Evolutionary conservation across 2,888 invertebrate genomes (phyloP).

Genomic region (Fragum sueziense): DNA sequence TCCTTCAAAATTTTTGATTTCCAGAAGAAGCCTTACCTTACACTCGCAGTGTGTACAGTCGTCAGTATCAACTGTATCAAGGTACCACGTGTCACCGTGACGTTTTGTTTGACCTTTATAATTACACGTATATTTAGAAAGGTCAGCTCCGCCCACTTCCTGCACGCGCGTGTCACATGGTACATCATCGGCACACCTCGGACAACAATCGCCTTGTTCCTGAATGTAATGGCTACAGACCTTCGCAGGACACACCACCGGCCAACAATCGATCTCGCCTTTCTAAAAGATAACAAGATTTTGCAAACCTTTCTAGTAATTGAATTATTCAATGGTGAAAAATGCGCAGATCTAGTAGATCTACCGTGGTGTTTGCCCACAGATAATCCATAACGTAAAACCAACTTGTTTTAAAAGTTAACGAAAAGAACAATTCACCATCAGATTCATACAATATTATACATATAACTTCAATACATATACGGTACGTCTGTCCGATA

Average conservation of each 20-base stretch:
- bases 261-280: constrained; percentile 95
- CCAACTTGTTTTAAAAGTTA: no score
- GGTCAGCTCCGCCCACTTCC: constrained; percentile 68
- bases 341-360: no score
- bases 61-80: constrained; percentile 68
- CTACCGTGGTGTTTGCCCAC: no score
- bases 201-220: constrained; percentile 88
- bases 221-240: constrained; percentile 87
- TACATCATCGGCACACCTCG: constrained; percentile 86
- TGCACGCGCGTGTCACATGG: constrained; percentile 66
- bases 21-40: constrained; percentile 64
- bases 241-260: constrained; percentile 90
- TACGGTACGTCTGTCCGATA: no score
- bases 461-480: no score
- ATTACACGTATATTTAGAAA: constrained; percentile 63
- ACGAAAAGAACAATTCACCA: no score
- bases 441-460: no score
- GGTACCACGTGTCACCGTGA: constrained; percentile 69
- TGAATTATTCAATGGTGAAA: no score
- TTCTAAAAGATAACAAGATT: constrained; percentile 85
- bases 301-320: no score
- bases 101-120: constrained; percentile 63
- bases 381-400: no score
- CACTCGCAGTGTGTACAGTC: constrained; percentile 79
- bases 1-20: neutral